Evolutionary conservation across 1,140 invertebrate genomes (phyloP).

Genomic region (Linepithema humile): DNA sequence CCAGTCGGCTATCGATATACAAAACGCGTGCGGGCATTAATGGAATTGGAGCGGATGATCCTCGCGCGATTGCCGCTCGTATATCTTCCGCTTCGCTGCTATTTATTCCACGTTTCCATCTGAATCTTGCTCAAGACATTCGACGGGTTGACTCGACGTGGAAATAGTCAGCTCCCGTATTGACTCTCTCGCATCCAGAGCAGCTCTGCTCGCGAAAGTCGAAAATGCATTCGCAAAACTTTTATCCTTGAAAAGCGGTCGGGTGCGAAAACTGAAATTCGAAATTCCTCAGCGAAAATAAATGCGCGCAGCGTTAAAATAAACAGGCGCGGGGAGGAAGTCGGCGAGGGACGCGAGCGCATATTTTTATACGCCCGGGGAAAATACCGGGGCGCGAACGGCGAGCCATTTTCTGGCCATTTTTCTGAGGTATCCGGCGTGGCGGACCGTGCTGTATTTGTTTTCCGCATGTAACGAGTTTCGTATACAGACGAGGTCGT

Average conservation of each 20-base stretch:
- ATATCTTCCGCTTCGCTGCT: constrained; percentile 3
- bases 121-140: constrained; percentile 8
- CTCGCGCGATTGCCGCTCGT: constrained; percentile 13
- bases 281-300: constrained; percentile 40
- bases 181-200: constrained; percentile 7
- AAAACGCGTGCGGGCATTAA: constrained; percentile 37
- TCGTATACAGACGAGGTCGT: constrained; percentile 55
- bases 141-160: constrained; percentile 43
- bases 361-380: constrained; percentile 56
- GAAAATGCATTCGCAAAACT: constrained; percentile 21
- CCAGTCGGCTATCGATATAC: constrained; percentile 5
- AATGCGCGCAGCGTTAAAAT: constrained; percentile 53
- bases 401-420: constrained; percentile 51
- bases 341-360: constrained; percentile 20
- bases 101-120: constrained; percentile 6
- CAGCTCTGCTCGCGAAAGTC: neutral
- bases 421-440: constrained; percentile 51
- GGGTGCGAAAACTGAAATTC: constrained; percentile 31
- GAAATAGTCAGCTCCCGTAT: constrained; percentile 12
- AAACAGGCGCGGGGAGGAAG: constrained; percentile 45
- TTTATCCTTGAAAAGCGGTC: neutral
- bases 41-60: constrained; percentile 65
- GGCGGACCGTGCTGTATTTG: constrained; percentile 45
- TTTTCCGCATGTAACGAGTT: constrained; percentile 53
- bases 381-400: constrained; percentile 50